phyloP scores from a whole-genome alignment of 2,888 invertebrate genomes.

The Halocaridina rubra region DNA sequence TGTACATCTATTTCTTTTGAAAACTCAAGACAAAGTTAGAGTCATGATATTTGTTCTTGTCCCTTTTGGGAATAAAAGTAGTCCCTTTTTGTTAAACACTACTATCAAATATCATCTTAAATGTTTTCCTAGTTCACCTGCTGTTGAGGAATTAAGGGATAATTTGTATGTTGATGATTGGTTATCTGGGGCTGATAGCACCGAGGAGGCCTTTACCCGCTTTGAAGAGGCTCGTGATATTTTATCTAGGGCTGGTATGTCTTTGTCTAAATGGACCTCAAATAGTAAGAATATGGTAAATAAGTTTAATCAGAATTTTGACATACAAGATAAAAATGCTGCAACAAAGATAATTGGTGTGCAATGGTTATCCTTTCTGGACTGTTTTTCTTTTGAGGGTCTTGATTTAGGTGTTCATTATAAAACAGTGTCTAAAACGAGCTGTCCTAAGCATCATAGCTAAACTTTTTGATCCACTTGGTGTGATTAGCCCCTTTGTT shows the following conservation, averaged over 20 bases:
- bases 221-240: too few species aligned
- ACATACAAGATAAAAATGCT: neutral
- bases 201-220: neutral
- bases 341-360: neutral
- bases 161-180: neutral
- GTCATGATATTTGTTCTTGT: too few species aligned
- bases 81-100: too few species aligned
- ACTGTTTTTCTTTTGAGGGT: too few species aligned
- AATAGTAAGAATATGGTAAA: neutral
- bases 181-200: neutral
- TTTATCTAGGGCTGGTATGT: too few species aligned
- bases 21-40: too few species aligned
- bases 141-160: neutral
- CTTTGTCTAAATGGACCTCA: neutral
- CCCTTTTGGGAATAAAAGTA: too few species aligned
- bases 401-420: too few species aligned
- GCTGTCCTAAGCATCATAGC: neutral
- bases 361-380: neutral
- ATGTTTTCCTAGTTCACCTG: neutral
- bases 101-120: too few species aligned
- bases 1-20: neutral
- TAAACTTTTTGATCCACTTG: neutral
- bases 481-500: neutral
- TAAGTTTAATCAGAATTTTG: neutral
- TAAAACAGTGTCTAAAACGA: neutral